Base-by-base conservation (phyloP, 2,888 invertebrate genomes). In the Phaedon cochleariae region DNA sequence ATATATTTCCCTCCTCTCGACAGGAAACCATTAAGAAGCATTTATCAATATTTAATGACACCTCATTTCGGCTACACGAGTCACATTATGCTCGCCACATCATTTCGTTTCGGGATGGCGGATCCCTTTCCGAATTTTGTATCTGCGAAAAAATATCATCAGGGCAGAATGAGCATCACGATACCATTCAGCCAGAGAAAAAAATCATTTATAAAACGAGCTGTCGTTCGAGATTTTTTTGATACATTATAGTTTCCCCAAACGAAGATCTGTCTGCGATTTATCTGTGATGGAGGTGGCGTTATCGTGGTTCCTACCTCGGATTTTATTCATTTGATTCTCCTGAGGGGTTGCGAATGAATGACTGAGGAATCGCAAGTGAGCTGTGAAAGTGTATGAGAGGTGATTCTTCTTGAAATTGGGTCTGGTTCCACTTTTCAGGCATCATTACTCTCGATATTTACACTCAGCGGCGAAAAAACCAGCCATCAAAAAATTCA, bases 41-140 rank as follows among this genome's bases (percentile, higher is more conserved):
- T 67, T 67, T 67, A 67, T 67, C 67, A 67, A 67, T 67, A 64
- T 63, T 63, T 67, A 67, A 64, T 67, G 67, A 63, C 64, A 64
- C 64, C 63, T 61, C 67, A 67, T 67, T 65, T 59, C 53, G 53
- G 45, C 22, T 51, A 48, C 61, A 65, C 52, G 61, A 65, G 57
- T 65, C 65, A 61, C 65, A 60, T 61, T 57, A 65, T 57, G 61
- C 52, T 46, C 52, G 20, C 59, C 59, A 59, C 59, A 59, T 59
- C 59, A 59, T 59, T 59, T 49, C 49, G 21, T 37, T 59, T 15
- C n/a, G n/a, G 34, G 49, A 59, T 59, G 59, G 59, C 48, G 53
- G 60, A 53, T 41, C 52, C 52, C 52, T 60, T 26, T 41, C 53
- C 59, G 53, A 60, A 15, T 60, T 53, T 60, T 53, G 53, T 53